These are phyloP conservation scores for Dermatemys mawii DNA, from an alignment of 2,113 vertebrate species.

Conservation along the genomic window DNA sequence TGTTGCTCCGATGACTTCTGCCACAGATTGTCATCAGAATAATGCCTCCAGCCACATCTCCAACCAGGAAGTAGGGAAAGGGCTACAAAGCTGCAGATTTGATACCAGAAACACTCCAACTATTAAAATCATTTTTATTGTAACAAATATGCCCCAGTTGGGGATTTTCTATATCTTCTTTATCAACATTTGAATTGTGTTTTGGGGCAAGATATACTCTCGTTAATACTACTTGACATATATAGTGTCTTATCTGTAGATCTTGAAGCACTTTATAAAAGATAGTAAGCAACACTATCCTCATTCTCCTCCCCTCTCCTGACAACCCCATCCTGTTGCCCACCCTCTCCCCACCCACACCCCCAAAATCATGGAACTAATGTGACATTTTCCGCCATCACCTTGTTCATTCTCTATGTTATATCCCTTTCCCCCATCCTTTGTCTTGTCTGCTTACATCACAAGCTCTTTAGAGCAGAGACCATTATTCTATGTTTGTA, in stretches of 20 bases:
- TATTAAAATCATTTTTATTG: neutral
- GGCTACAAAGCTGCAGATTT: neutral
- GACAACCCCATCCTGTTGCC: neutral
- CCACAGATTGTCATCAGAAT: neutral
- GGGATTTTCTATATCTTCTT: neutral
- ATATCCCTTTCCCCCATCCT: too few relatives aligned
- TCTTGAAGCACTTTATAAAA: neutral
- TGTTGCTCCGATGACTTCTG: neutral
- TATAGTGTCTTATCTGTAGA: neutral
- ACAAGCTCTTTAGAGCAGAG: neutral
- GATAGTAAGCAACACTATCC: neutral
- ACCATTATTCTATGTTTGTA: neutral
- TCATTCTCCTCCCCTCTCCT: neutral
- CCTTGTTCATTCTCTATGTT: neutral
- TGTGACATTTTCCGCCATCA: neutral
- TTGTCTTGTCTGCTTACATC: neutral
- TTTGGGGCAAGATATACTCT: neutral
- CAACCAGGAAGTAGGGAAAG: neutral
- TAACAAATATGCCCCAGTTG: neutral
- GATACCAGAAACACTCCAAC: neutral
- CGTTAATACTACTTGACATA: neutral
- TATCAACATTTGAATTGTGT: neutral
- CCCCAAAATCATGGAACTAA: neutral
- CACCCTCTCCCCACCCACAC: too few relatives aligned
- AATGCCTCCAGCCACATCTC: neutral